Base-by-base conservation (phyloP, 2,113 vertebrate species). In the Pleuronectes platessa region DNA sequence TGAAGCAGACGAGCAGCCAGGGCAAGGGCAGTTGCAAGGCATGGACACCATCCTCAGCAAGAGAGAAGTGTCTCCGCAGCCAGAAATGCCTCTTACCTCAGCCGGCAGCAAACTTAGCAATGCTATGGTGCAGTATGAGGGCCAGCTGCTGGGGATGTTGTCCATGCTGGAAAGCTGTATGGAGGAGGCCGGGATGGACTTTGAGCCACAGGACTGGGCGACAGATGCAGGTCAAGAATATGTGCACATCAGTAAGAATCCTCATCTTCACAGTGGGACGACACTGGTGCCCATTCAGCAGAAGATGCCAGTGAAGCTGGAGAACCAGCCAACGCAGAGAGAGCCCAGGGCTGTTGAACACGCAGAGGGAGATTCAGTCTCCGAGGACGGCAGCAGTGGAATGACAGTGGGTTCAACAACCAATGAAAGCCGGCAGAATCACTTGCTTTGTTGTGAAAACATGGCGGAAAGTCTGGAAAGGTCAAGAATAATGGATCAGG, bases 91-190 rank as follows among this genome's bases (percentile, higher is more conserved):
- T 13, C 77, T 93, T 8, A 91, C 88, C 5, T 84, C 76, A 21
- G 86, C 67, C 0, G 92, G 91, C 1, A 81, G 31, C 59, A 81
- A 86, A 54, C 83, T 93, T 70, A 90, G 92, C 49, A 72, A 86
- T 5, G 87, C 74, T 51, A 92, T 93, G 92, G 35, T 88, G 71
- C 74, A 80, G 76, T 93, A 91, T 12, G 91, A 93, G 71, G 81
- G 78, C 15, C 79, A 90, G 61, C 71, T 93, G 49, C 21, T 86
- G 80, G 89, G 86, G 9, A 90, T 92, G 90, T 63, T 93, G 66
- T 64, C 89, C 66, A 89, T 88, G 90, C 64, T 92, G 63, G 92
- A 89, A 65, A 83, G 27, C 75, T 82, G 88, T 13, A 92, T 90
- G 71, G 92, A 92, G 65, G 91, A 93, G 40, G 49, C 73, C 18